These are phyloP conservation scores for Tiliacea aurago DNA, from an alignment of 2,888 invertebrate species.

Conservation along the genomic window DNA sequence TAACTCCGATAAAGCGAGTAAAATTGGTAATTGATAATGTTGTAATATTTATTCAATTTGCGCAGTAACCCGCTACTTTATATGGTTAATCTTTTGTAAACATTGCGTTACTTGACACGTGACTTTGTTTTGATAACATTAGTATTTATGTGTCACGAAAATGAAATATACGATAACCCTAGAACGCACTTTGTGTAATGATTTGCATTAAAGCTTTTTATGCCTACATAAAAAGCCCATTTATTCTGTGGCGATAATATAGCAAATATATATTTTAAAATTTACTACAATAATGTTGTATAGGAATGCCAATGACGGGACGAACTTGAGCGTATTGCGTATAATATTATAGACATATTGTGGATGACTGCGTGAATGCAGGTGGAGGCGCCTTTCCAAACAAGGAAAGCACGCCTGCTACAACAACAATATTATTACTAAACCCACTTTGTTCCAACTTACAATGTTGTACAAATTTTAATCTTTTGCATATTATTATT, in stretches of 20 bases:
- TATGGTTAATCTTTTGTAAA: conserved; percentile 29
- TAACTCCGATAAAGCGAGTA: background rate
- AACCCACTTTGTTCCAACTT: background rate
- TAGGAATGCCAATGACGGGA: no score
- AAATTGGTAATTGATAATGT: background rate
- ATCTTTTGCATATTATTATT: background rate
- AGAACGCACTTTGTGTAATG: background rate
- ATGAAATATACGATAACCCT: conserved; percentile 30
- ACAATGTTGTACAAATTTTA: background rate
- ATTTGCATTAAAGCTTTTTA: background rate
- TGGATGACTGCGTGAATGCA: background rate
- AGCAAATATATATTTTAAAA: background rate
- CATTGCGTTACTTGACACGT: conserved; percentile 24
- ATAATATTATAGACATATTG: background rate
- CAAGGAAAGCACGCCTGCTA: background rate
- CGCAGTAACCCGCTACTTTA: background rate
- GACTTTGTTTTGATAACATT: conserved; percentile 22
- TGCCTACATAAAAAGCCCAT: no score
- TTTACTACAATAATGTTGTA: background rate
- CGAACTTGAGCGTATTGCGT: no score
- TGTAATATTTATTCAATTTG: background rate
- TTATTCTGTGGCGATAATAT: background rate
- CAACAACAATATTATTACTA: background rate
- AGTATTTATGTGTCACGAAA: conserved; percentile 18
- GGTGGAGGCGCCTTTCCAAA: background rate